These are phyloP conservation scores for Grapholita molesta DNA, from an alignment of 1,140 invertebrate species.

Conservation along the genomic window DNA sequence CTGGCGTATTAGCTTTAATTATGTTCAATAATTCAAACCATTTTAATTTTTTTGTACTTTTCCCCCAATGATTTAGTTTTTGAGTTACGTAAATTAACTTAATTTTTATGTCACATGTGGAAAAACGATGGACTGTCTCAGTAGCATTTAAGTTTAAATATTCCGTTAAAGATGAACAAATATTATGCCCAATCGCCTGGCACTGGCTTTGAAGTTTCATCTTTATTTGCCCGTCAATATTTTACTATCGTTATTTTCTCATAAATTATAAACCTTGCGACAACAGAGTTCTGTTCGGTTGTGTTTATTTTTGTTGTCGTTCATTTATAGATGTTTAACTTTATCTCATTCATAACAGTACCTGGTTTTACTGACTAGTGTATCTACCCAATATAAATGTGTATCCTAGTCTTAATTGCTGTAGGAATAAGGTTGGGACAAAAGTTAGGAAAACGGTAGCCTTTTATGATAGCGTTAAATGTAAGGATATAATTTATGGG, in stretches of 20 bases:
- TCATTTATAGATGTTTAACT: neutral
- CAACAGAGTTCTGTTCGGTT: neutral
- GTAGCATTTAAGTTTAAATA: neutral
- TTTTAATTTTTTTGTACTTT: no score
- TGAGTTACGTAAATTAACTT: neutral
- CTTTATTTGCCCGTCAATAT: neutral
- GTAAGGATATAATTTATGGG: no score
- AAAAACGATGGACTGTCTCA: neutral
- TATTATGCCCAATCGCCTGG: neutral
- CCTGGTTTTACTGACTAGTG: no score
- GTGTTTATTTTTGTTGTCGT: neutral
- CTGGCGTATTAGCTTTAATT: no score
- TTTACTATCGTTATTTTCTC: neutral
- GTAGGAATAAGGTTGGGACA: no score
- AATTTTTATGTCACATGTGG: neutral
- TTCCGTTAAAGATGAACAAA: neutral
- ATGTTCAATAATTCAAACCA: no score
- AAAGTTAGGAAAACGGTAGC: no score
- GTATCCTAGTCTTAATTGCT: no score
- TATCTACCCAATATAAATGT: no score
- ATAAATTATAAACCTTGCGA: neutral
- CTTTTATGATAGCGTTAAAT: no score
- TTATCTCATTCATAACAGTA: no score
- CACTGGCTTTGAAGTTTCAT: neutral
- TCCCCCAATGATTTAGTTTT: no score